These are phyloP conservation scores for Anthopleura sola DNA, from an alignment of 64 coral and sea anemone species.

Conservation along the genomic window DNA sequence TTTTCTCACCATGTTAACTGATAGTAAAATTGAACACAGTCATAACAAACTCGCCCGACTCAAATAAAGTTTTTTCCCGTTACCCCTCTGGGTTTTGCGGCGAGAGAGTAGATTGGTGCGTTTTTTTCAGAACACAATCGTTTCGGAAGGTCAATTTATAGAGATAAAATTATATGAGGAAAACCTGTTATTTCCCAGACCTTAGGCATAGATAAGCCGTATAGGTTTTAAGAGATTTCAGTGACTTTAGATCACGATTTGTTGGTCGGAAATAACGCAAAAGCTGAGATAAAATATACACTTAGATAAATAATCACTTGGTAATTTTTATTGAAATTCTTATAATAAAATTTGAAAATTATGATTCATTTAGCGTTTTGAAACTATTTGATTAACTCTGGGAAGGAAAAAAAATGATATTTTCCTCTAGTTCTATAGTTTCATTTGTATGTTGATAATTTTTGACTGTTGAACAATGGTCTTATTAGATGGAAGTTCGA, in stretches of 20 bases:
- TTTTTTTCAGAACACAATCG: not conserved
- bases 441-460: constrained; percentile 2
- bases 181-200: not conserved
- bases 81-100: not conserved
- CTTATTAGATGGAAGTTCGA: not conserved
- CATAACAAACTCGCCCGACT: not conserved
- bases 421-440: not conserved
- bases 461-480: not conserved
- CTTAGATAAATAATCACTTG: not conserved
- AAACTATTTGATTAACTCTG: constrained; percentile 4
- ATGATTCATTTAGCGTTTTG: not conserved
- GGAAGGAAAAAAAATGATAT: not conserved
- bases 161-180: not conserved
- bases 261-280: not conserved
- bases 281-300: not conserved
- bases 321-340: not conserved
- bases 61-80: not conserved
- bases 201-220: not conserved
- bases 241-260: not conserved
- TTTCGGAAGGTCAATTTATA: constrained; percentile 6
- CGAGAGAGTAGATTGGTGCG: not conserved
- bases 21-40: not conserved
- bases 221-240: constrained; percentile 10
- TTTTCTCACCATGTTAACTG: not conserved
- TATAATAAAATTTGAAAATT: not conserved